Evolutionary conservation across 1,140 invertebrate genomes (phyloP).

Genomic region (Lithobius niger): DNA sequence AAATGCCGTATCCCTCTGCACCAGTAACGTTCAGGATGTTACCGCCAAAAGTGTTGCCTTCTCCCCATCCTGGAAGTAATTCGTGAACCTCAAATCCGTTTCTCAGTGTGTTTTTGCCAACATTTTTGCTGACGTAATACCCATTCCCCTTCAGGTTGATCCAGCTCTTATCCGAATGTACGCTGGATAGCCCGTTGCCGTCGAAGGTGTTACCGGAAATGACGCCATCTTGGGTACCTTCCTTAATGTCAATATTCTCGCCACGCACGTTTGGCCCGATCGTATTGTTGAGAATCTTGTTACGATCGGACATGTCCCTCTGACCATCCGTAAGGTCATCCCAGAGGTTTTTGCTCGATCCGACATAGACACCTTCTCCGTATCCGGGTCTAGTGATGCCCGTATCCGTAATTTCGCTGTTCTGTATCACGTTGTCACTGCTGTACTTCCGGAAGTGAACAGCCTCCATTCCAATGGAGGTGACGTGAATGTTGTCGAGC

Average conservation of each 20-base stretch:
- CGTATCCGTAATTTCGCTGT: constrained; percentile 13
- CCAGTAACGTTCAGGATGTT: neutral
- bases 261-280: constrained; percentile 15
- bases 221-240: constrained; percentile 15
- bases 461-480: constrained; percentile 14
- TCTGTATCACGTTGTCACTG: constrained; percentile 13
- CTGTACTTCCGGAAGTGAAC: constrained; percentile 17
- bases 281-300: constrained; percentile 13
- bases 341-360: constrained; percentile 16
- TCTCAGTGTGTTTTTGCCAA: constrained; percentile 11
- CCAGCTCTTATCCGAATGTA: constrained; percentile 18
- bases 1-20: neutral
- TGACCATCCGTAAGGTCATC: neutral
- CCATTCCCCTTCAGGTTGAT: constrained; percentile 17
- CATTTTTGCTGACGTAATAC: constrained; percentile 14
- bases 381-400: constrained; percentile 14
- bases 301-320: constrained; percentile 15
- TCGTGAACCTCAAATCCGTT: constrained; percentile 14
- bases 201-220: constrained; percentile 16
- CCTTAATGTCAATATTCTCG: constrained; percentile 18
- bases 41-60: neutral
- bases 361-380: constrained; percentile 19
- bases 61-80: constrained; percentile 12
- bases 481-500: constrained; percentile 11
- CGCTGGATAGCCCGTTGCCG: constrained; percentile 11